phyloP scores from a whole-genome alignment of 2,888 invertebrate genomes.

The Cacoxenus indagator region DNA sequence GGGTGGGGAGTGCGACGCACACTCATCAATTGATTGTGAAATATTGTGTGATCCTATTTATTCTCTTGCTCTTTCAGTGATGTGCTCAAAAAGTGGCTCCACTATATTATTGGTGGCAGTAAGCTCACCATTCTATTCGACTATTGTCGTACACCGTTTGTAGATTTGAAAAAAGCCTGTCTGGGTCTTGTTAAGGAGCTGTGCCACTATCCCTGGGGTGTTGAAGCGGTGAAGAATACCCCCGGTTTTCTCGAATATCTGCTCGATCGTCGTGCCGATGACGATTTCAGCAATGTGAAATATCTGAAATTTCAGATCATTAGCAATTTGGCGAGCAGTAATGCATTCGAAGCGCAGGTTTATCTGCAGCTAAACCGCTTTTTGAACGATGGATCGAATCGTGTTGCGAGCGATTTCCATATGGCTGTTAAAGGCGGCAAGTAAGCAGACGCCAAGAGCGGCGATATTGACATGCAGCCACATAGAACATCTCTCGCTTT shows the following conservation, averaged over 20 bases:
- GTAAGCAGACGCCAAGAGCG: not conserved
- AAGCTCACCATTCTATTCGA: constrained; percentile 74
- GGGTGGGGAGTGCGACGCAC: constrained; percentile 27
- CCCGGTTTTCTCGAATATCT: constrained; percentile 85
- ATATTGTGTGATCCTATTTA: not conserved
- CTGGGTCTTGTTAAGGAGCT: constrained; percentile 78
- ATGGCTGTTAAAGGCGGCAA: constrained; percentile 80
- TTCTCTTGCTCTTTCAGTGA: constrained; percentile 59
- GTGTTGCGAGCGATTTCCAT: constrained; percentile 78
- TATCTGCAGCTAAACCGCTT: constrained; percentile 77
- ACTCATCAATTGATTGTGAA: not conserved
- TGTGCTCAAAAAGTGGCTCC: constrained; percentile 77
- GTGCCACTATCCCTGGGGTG: constrained; percentile 84
- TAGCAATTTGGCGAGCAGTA: constrained; percentile 74
- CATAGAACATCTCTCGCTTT: too few species aligned
- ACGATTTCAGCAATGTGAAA: constrained; percentile 74
- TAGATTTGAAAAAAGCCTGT: constrained; percentile 81
- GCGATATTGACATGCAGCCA: not conserved
- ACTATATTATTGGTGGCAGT: constrained; percentile 71
- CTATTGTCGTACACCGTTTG: constrained; percentile 83
- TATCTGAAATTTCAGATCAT: constrained; percentile 82
- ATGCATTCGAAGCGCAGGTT: constrained; percentile 76
- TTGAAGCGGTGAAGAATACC: constrained; percentile 78
- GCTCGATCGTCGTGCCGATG: constrained; percentile 80
- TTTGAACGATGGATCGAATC: constrained; percentile 84